Percentiles rank a stretch among this genome's conserved stretches.
Conservation (phyloP, 2,113 vertebrate genomes). For the Trochalopteron elliotii region DNA sequence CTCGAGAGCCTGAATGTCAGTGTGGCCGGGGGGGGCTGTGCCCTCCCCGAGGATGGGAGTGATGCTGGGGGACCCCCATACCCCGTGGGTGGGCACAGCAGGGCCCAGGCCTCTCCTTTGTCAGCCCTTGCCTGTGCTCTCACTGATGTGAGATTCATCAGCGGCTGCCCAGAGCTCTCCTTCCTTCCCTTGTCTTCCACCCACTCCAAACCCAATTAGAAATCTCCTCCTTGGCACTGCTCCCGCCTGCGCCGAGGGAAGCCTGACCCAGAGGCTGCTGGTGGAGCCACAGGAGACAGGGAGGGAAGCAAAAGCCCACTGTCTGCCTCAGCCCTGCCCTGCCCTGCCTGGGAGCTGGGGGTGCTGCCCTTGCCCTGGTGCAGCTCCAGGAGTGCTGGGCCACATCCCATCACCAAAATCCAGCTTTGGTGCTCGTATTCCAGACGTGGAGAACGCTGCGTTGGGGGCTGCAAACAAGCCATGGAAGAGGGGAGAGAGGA, state of each 20-base stretch:
- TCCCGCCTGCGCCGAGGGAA: neutral
- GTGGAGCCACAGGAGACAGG: rapidly evolving
- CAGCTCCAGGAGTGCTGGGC: neutral
- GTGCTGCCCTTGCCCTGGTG: neutral
- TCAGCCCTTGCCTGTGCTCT: neutral
- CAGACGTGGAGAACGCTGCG: rapidly evolving
- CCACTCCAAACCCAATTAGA: slow-evolving; percentile 21
- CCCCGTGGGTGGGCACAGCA: rapidly evolving
- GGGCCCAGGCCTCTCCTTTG: neutral
- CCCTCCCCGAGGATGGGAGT: rapidly evolving
- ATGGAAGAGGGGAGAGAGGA: neutral
- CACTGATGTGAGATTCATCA: neutral
- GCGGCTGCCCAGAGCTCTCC: neutral
- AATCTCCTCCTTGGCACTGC: neutral
- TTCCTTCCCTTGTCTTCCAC: neutral
- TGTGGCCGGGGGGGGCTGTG: rapidly evolving
- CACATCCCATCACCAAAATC: neutral
- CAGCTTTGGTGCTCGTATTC: neutral
- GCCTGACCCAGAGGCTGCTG: neutral
- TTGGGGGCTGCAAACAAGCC: neutral
- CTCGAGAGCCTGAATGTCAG: neutral
- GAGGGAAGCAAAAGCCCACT: rapidly evolving
- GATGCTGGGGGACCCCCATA: neutral
- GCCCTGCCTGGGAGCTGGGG: neutral
- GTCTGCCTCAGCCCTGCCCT: neutral